Base-by-base conservation (phyloP, 2,113 vertebrate species). In the Ptychochromis oligacanthus region DNA sequence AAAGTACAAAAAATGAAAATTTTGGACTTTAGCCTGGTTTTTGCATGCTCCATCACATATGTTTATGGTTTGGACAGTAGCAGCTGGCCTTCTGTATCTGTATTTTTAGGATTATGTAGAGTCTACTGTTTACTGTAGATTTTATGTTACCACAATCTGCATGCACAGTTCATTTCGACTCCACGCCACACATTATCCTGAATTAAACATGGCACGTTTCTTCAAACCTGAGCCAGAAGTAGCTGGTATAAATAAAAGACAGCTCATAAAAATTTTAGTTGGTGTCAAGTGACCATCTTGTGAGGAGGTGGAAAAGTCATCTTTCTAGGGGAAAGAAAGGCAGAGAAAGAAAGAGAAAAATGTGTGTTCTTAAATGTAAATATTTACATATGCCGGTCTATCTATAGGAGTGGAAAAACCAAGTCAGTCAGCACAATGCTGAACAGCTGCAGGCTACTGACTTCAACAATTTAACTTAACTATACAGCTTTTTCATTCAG, bases 181-280 rank as follows among this genome's bases (percentile, higher is more conserved):
- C 36, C 3, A 26, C 74, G 56, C 15, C 22, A 55, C 49, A 83
- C 58, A 67, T 77, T 61, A 84, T 82, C 61, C 75, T 90, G 54
- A 88, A 89, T 85, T 80, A 84, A 82, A 59, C 54, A 83, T 83
- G 64, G 46, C 59, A 38, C 9, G 22, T 76, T 26, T 83, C 80
- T 78, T 61, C 4, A 36, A 81, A 78, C 38, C 31, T 46, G 49
- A 79, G 62, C 49, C 79, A 46, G 38, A 75, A 80, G 80, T 80
- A 75, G 62, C 70, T 87, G 31, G 46, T 26, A 85, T 83, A 38
- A 82, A 86, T 83, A 72, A 83, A 77, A 79, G 61, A 80, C 65
- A 81, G n/a, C 76, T 87, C 57, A 86, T 76, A 52, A 61, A 67
- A 61, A 36, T 81, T 82, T 85, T 36, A 79, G 26, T 38, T 1